Percentiles rank a stretch among this genome's conserved stretches.
phyloP scores from a whole-genome alignment of 1,140 invertebrate genomes.

The Cherax quadricarinatus region DNA sequence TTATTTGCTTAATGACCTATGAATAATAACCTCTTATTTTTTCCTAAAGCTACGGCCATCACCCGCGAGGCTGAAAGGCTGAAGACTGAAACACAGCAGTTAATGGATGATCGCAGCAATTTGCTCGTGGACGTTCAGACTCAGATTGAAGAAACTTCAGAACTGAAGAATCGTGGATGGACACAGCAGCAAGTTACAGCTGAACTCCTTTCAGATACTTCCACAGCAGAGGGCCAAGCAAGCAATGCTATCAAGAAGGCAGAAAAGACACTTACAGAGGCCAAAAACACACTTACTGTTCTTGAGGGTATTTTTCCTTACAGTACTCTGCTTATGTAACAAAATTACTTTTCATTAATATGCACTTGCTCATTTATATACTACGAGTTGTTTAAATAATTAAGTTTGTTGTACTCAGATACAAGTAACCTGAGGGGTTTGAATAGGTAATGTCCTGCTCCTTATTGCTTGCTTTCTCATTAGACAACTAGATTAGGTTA shows the following conservation, averaged over 20 bases:
- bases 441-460: too few species aligned
- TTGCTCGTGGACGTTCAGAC: constrained; percentile 76
- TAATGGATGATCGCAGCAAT: constrained; percentile 80
- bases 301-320: constrained; percentile 82
- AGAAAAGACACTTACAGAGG: constrained; percentile 90
- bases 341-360: not conserved
- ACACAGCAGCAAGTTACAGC: constrained; percentile 76
- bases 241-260: constrained; percentile 88
- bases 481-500: too few species aligned
- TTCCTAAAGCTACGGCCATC: constrained; percentile 39
- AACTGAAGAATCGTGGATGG: constrained; percentile 74
- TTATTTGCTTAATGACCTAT: not conserved
- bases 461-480: too few species aligned
- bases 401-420: too few species aligned
- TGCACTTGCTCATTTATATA: too few species aligned
- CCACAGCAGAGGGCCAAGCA: constrained; percentile 84
- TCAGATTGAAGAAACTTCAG: constrained; percentile 75
- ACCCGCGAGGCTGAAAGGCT: constrained; percentile 79
- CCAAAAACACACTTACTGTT: constrained; percentile 89
- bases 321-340: too few species aligned
- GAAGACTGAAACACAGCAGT: constrained; percentile 82
- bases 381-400: too few species aligned
- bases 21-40: not conserved
- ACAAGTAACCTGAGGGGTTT: too few species aligned
- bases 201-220: constrained; percentile 80